Percentiles rank a stretch among this genome's conserved stretches.
Evolutionary conservation across 2,113 vertebrate species (phyloP).

Genomic region (Condylura cristata): DNA sequence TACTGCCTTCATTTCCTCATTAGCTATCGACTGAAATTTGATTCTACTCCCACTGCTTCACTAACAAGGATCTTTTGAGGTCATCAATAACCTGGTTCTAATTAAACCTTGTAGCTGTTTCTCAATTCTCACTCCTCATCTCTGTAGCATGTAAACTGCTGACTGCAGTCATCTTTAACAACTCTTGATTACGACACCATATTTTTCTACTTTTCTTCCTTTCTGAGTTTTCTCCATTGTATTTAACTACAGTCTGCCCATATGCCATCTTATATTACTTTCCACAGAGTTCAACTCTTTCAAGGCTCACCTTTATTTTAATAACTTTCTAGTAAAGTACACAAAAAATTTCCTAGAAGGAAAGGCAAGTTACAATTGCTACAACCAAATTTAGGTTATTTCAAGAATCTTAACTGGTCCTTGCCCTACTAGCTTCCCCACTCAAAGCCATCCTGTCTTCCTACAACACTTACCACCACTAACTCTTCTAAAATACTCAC

Average conservation of each 20-base stretch:
- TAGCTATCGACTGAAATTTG: slow-evolving; percentile 34
- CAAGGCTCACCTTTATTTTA: neutral
- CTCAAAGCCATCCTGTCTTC: slow-evolving; percentile 4
- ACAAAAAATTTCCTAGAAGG: neutral
- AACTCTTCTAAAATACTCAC: slow-evolving; percentile 31
- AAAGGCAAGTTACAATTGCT: slow-evolving; percentile 8
- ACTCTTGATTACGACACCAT: neutral
- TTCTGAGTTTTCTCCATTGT: neutral
- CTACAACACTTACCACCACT: neutral
- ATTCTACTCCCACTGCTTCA: neutral
- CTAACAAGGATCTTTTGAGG: slow-evolving; percentile 5
- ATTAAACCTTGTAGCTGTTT: neutral
- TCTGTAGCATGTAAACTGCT: neutral
- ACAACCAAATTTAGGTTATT: neutral
- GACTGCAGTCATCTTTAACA: neutral
- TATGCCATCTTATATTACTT: slow-evolving; percentile 11
- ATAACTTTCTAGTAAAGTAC: slow-evolving; percentile 40
- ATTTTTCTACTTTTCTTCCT: slow-evolving; percentile 29
- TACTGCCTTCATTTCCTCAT: slow-evolving; percentile 37
- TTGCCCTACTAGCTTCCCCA: neutral
- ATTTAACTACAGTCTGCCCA: neutral
- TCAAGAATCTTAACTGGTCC: neutral
- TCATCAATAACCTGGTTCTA: slow-evolving; percentile 19
- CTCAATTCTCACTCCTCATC: neutral
- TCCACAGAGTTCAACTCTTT: slow-evolving; percentile 46